Conservation (phyloP, 2,113 vertebrate species). For the Varanus salvator region DNA sequence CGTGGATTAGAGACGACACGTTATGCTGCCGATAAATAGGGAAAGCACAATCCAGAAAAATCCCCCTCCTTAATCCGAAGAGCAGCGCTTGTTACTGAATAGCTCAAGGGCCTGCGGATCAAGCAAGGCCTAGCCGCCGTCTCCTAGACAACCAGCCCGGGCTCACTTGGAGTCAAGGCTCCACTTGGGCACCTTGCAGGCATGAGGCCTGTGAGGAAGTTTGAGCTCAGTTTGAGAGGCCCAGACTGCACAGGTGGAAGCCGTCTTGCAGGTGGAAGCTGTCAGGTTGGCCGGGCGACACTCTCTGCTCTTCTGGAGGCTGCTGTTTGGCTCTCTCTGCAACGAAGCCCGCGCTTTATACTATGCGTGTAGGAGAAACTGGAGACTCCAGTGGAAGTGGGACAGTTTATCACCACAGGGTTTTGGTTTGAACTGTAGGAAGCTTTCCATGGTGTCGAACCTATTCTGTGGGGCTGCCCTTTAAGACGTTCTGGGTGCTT, state of each 20-base stretch:
- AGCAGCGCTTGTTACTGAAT: constrained; percentile 47
- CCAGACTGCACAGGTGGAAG: background rate
- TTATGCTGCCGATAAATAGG: constrained; percentile 49
- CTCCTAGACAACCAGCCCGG: constrained; percentile 77
- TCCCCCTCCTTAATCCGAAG: constrained; percentile 65
- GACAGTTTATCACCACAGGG: too few relatives aligned
- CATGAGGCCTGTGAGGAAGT: background rate
- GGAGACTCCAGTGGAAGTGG: too few relatives aligned
- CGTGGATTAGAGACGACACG: constrained; percentile 60
- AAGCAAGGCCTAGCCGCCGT: constrained; percentile 64
- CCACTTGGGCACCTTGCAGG: constrained; percentile 71
- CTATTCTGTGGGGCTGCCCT: background rate
- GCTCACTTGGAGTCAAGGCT: constrained; percentile 55
- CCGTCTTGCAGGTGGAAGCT: background rate
- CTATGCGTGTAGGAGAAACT: too few relatives aligned
- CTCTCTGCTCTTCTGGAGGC: background rate
- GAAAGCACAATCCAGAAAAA: constrained; percentile 53
- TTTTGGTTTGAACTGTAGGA: too few relatives aligned
- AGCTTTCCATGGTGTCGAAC: background rate
- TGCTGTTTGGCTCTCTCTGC: background rate
- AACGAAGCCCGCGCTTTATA: background rate
- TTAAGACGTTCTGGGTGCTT: too few relatives aligned
- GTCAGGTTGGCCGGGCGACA: background rate
- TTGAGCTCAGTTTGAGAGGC: constrained; percentile 40
- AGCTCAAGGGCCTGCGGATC: constrained; percentile 48